Conservation (phyloP, 2,888 invertebrate genomes). For the Metellina segmentata region DNA sequence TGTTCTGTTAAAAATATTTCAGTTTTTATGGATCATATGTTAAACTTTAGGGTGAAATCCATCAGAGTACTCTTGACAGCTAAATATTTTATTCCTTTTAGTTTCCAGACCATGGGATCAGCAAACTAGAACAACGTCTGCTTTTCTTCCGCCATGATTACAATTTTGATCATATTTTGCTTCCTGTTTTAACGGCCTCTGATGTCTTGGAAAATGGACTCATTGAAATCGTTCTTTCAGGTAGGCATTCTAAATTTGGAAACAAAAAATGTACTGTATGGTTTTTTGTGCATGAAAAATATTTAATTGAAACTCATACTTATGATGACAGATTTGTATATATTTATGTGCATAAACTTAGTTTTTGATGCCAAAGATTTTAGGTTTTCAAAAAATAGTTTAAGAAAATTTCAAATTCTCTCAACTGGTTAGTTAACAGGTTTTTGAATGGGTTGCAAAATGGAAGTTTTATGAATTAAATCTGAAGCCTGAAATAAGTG, state of each 20-base stretch:
- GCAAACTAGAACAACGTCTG: constrained; percentile 93
- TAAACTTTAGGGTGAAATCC: too few relatives aligned
- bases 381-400: not conserved
- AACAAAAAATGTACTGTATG: too few relatives aligned
- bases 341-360: not conserved
- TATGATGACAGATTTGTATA: too few relatives aligned
- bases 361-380: too few relatives aligned
- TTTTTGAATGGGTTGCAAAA: not conserved
- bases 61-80: not conserved
- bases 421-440: not conserved
- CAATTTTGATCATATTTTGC: constrained; percentile 94
- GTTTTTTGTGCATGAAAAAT: too few relatives aligned
- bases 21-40: too few relatives aligned
- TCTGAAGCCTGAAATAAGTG: too few relatives aligned
- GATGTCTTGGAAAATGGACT: constrained; percentile 97
- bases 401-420: not conserved
- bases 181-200: constrained; percentile 83
- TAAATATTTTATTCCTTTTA: constrained; percentile 79
- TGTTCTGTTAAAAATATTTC: too few relatives aligned
- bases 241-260: constrained; percentile 83
- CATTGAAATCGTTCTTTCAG: constrained; percentile 97
- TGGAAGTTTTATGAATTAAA: too few relatives aligned
- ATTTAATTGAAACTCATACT: too few relatives aligned
- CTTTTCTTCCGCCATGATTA: constrained; percentile 98
- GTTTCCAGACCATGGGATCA: constrained; percentile 97